Percentiles rank a stretch among this genome's conserved stretches.
Conservation (phyloP, 2,888 invertebrate genomes). For the Lomographa bimaculata region DNA sequence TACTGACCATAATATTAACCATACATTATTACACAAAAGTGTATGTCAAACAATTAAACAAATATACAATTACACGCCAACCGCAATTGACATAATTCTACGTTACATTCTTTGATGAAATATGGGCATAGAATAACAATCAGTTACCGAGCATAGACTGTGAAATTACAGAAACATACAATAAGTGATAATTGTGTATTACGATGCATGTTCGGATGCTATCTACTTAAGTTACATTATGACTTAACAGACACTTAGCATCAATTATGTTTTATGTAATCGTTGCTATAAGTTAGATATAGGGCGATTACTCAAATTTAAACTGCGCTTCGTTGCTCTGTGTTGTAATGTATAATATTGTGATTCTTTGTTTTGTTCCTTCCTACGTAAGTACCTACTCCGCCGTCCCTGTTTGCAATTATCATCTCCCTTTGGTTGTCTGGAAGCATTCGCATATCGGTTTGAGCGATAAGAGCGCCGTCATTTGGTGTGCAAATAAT, state of each 20-base stretch:
- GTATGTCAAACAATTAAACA: constrained; percentile 37
- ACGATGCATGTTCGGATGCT: constrained; percentile 63
- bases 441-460: no score
- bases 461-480: no score
- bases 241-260: constrained; percentile 78
- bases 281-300: constrained; percentile 28
- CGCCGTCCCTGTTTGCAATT: no score
- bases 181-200: constrained; percentile 69
- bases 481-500: no score
- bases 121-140: constrained; percentile 27
- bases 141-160: constrained; percentile 42
- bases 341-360: no score
- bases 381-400: no score
- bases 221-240: constrained; percentile 76
- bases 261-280: constrained; percentile 59
- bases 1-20: background rate
- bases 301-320: no score
- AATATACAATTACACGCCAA: constrained; percentile 52
- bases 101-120: constrained; percentile 33
- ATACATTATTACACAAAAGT: constrained; percentile 30
- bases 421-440: no score
- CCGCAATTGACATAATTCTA: constrained; percentile 55
- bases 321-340: no score
- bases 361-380: no score
- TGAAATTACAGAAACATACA: constrained; percentile 59